A percentile compares a stretch with the other conserved stretches of the same genome.
These are phyloP conservation scores for Camptogramma bilineatum DNA, from an alignment of 2,888 invertebrate genomes.

Conservation along the genomic window DNA sequence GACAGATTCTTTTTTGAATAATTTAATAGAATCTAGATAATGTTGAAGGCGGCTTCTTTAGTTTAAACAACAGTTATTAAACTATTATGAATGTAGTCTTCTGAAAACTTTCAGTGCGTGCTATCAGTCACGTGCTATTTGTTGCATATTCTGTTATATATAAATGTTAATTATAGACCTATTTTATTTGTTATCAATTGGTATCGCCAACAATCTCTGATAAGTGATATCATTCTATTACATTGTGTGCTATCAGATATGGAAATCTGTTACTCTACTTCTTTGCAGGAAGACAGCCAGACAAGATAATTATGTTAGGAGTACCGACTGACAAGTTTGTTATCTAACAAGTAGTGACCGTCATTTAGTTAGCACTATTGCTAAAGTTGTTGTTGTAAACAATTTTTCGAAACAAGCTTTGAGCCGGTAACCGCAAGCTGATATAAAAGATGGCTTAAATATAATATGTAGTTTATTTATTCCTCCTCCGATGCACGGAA, in stretches of 20 bases:
- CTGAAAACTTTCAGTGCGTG: background rate
- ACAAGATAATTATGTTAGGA: background rate
- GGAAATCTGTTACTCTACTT: background rate
- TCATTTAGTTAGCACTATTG: too few relatives aligned
- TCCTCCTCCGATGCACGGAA: too few relatives aligned
- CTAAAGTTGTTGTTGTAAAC: too few relatives aligned
- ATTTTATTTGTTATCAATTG: background rate
- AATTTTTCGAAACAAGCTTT: too few relatives aligned
- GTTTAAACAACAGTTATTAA: too few relatives aligned
- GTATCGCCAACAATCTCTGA: conserved; percentile 2
- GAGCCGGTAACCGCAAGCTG: too few relatives aligned
- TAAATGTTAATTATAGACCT: background rate
- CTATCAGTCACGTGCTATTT: background rate
- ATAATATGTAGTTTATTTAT: too few relatives aligned
- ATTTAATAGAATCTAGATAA: too few relatives aligned
- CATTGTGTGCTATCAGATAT: background rate
- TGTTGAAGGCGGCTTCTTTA: too few relatives aligned
- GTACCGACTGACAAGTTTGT: background rate
- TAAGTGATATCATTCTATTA: background rate
- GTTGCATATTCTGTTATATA: background rate
- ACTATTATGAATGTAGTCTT: too few relatives aligned
- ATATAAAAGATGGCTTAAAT: too few relatives aligned
- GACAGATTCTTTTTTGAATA: too few relatives aligned
- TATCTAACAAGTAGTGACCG: background rate
- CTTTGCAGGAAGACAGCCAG: background rate